Conservation (phyloP, 2,113 vertebrate genomes). For the Cebidichthys violaceus region DNA sequence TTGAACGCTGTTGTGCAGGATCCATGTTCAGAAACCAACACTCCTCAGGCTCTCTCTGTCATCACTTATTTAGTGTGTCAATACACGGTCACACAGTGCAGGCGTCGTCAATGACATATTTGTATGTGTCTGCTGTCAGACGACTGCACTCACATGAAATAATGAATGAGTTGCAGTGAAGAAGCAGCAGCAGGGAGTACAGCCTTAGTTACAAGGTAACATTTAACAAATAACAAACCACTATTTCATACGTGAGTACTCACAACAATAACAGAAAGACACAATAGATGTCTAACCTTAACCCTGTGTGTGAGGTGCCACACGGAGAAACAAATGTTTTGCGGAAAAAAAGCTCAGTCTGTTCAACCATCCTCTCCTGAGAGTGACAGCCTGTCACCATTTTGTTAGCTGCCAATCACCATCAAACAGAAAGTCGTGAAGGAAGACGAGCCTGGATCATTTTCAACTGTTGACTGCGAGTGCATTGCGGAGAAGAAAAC, state of each 20-base stretch:
- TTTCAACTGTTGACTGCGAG: not conserved
- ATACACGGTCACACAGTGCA: conserved; percentile 5
- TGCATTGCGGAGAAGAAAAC: not conserved
- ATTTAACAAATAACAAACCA: not conserved
- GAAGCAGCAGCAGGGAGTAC: not conserved
- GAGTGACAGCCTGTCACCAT: too few relatives aligned
- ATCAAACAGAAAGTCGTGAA: too few relatives aligned
- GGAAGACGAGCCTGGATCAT: not conserved
- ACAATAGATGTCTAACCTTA: too few relatives aligned
- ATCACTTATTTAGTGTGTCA: conserved; percentile 33
- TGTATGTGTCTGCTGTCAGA: conserved; percentile 9
- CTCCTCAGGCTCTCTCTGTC: not conserved
- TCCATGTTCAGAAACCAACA: not conserved
- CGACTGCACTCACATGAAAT: not conserved
- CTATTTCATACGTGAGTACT: not conserved
- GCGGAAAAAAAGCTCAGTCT: too few relatives aligned
- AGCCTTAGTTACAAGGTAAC: not conserved
- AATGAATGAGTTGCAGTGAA: not conserved
- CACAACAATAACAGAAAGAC: not conserved
- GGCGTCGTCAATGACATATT: not conserved
- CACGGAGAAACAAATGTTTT: too few relatives aligned
- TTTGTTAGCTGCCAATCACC: too few relatives aligned
- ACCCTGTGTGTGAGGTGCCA: too few relatives aligned
- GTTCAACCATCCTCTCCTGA: too few relatives aligned
- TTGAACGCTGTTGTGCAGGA: not conserved